A percentile compares a stretch with the other conserved stretches of the same genome.
phyloP scores from a whole-genome alignment of 64 coral and sea anemone genomes.

The Dendronephthya gigantea region DNA sequence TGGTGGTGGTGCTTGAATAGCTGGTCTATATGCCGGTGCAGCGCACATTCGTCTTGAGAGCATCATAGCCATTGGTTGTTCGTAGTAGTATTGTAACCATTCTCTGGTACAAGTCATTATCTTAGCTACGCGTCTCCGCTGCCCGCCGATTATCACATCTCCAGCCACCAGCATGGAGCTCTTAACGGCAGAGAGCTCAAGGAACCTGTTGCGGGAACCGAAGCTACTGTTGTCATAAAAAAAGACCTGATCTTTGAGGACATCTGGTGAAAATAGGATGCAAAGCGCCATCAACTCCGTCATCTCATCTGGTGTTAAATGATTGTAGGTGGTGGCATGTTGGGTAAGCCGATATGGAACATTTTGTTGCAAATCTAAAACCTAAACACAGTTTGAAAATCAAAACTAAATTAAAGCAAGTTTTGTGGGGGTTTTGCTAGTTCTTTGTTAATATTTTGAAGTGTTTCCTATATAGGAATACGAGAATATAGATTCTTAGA shows the following conservation, averaged over 20 bases:
- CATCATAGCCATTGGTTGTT: neutral
- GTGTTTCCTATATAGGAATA: too few relatives aligned
- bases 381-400: too few relatives aligned
- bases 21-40: too few relatives aligned
- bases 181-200: slow-evolving; percentile 9
- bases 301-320: neutral
- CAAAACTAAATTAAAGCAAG: too few relatives aligned
- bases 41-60: too few relatives aligned
- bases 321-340: neutral
- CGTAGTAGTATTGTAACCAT: slow-evolving; percentile 2
- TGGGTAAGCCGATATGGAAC: neutral
- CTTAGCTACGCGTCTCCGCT: slow-evolving; percentile 17
- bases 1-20: too few relatives aligned
- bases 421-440: too few relatives aligned
- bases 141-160: slow-evolving; percentile 14
- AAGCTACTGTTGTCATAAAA: neutral
- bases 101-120: neutral
- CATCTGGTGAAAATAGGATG: slow-evolving; percentile 6
- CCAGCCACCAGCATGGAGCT: slow-evolving; percentile 7
- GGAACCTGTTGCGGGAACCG: neutral
- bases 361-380: too few relatives aligned
- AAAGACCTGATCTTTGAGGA: slow-evolving; percentile 11
- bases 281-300: slow-evolving; percentile 12
- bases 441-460: too few relatives aligned
- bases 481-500: too few relatives aligned